A percentile compares a stretch with the other conserved stretches of the same genome.
Conservation (phyloP, 2,888 invertebrate species). For the Argyra leucocephala region DNA sequence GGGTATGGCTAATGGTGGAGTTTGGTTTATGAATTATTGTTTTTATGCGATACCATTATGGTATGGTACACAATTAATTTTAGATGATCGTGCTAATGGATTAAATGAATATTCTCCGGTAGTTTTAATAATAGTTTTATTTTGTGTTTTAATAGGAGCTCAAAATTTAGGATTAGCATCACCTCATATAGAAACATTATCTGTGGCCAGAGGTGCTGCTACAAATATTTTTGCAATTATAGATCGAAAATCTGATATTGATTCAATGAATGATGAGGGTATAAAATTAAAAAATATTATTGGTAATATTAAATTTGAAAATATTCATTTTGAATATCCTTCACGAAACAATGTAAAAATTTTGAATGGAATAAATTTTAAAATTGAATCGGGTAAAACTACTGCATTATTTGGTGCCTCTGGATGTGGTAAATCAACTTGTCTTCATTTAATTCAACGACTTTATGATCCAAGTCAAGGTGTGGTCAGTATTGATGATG, state of each 20-base stretch:
- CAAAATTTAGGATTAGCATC: constrained; percentile 61
- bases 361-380: constrained; percentile 53
- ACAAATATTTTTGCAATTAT: constrained; percentile 58
- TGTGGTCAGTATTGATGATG: constrained; percentile 47
- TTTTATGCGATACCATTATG: constrained; percentile 62
- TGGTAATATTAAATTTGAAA: constrained; percentile 55
- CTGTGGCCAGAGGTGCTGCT: constrained; percentile 58
- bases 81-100: constrained; percentile 48
- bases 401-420: constrained; percentile 58
- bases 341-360: constrained; percentile 58
- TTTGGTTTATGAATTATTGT: constrained; percentile 59
- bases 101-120: constrained; percentile 53
- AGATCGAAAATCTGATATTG: constrained; percentile 56
- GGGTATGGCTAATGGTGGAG: neutral
- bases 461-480: constrained; percentile 54
- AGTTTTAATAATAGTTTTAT: constrained; percentile 58
- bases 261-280: constrained; percentile 54
- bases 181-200: constrained; percentile 60
- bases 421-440: constrained; percentile 69
- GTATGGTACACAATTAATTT: constrained; percentile 60
- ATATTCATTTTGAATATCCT: constrained; percentile 63
- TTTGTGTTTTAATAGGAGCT: constrained; percentile 61
- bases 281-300: constrained; percentile 45
- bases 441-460: constrained; percentile 59
- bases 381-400: constrained; percentile 51